Evolutionary conservation across 2,797 vertebrate species (phyloP).

Genomic region (Apogon hyalosoma): DNA sequence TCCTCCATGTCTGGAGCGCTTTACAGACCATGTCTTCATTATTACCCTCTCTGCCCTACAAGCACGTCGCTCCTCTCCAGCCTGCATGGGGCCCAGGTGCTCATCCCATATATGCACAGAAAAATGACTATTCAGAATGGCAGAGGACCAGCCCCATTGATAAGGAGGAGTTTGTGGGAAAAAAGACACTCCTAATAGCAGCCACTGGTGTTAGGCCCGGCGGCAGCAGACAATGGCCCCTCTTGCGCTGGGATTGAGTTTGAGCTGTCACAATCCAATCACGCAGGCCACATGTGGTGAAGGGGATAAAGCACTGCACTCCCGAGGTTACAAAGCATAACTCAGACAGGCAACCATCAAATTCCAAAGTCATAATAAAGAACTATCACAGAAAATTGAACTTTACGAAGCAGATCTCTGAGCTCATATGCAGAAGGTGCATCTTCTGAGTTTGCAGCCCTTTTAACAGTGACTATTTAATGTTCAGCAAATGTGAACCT

Average conservation of each 20-base stretch:
- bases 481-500: slow-evolving; percentile 14
- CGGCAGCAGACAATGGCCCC: slow-evolving; percentile 59
- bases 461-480: slow-evolving; percentile 23
- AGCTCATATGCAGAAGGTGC: slow-evolving; percentile 1
- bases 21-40: slow-evolving; percentile 76
- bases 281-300: slow-evolving; percentile 57
- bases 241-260: slow-evolving; percentile 51
- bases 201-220: slow-evolving; percentile 60
- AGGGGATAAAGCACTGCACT: slow-evolving; percentile 54
- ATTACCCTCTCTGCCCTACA: slow-evolving; percentile 70
- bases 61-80: slow-evolving; percentile 66
- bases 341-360: slow-evolving; percentile 35
- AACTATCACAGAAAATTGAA: neutral
- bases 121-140: slow-evolving; percentile 74
- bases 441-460: slow-evolving; percentile 18
- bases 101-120: slow-evolving; percentile 66
- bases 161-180: slow-evolving; percentile 40
- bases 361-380: slow-evolving; percentile 18
- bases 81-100: slow-evolving; percentile 73
- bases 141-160: slow-evolving; percentile 63
- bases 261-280: slow-evolving; percentile 59
- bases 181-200: slow-evolving; percentile 64
- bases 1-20: slow-evolving; percentile 75
- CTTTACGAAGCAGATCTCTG: too few species aligned
- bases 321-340: slow-evolving; percentile 58